A percentile compares a stretch with the other conserved stretches of the same genome.
Evolutionary conservation across 2,113 vertebrate species (phyloP).

Genomic region (Neolamprologus kungweensis): DNA sequence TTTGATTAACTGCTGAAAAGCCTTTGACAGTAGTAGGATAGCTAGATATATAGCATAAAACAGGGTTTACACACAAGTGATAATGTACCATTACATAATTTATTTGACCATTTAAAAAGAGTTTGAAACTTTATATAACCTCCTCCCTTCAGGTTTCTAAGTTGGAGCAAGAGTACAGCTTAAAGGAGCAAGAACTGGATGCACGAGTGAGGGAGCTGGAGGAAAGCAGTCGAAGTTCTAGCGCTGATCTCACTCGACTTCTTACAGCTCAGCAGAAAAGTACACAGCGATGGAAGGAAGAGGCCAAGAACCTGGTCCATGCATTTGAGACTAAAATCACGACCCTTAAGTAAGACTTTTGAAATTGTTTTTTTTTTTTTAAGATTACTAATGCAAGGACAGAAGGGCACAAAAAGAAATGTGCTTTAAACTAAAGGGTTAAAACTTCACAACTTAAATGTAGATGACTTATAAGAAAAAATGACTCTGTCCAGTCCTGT

Average conservation of each 20-base stretch:
- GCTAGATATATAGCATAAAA: neutral
- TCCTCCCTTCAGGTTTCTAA: slow-evolving; percentile 72
- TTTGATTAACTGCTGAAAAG: neutral
- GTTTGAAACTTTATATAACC: neutral
- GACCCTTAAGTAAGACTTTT: slow-evolving; percentile 77
- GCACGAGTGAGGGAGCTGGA: slow-evolving; percentile 82
- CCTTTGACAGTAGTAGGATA: rapidly evolving
- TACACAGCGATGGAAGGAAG: slow-evolving; percentile 83
- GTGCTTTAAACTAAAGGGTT: neutral
- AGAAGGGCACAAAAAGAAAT: neutral
- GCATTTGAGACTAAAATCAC: slow-evolving; percentile 75
- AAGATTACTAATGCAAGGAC: neutral
- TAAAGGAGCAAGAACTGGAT: slow-evolving; percentile 80
- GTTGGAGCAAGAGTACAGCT: slow-evolving; percentile 82
- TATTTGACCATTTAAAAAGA: neutral
- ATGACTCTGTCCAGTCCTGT: neutral
- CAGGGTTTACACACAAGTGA: neutral
- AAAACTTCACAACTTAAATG: neutral
- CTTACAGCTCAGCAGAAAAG: slow-evolving; percentile 83
- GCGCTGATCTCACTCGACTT: slow-evolving; percentile 76
- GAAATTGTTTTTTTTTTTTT: neutral
- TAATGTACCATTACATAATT: neutral
- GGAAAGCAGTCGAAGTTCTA: slow-evolving; percentile 76
- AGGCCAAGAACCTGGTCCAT: slow-evolving; percentile 76
- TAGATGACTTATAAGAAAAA: neutral